Percentiles rank a stretch among this genome's conserved stretches.
Evolutionary conservation across 2,113 vertebrate genomes (phyloP).

Genomic region (Leucoraja erinaceus): DNA sequence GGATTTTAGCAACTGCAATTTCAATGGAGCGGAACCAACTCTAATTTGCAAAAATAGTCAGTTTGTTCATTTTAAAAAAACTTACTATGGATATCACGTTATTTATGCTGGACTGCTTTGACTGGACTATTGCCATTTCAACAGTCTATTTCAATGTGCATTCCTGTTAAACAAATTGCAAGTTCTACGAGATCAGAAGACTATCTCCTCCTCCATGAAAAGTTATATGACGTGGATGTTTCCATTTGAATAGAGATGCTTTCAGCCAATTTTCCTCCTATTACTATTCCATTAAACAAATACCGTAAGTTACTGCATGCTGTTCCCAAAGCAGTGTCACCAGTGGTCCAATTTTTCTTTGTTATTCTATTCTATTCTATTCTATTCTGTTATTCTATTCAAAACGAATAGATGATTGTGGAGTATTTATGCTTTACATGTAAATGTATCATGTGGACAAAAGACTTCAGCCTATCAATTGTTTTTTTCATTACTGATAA

Average conservation of each 20-base stretch:
- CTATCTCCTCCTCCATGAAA: background rate
- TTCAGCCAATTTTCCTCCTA: background rate
- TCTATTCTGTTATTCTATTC: background rate
- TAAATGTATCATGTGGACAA: no score
- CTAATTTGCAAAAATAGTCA: background rate
- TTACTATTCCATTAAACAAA: background rate
- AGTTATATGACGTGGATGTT: background rate
- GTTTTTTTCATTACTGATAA: background rate
- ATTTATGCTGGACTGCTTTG: background rate
- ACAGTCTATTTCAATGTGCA: background rate
- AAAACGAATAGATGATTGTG: no score
- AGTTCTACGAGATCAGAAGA: background rate
- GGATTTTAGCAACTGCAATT: slow-evolving; percentile 8
- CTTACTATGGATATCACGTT: background rate
- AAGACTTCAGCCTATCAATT: background rate
- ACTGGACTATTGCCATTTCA: background rate
- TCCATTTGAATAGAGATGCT: background rate
- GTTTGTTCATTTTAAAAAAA: slow-evolving; percentile 21
- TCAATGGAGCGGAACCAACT: slow-evolving; percentile 16
- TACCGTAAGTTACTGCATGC: no score
- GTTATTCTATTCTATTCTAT: no score
- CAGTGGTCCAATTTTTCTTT: background rate
- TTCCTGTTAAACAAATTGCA: background rate
- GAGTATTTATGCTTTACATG: no score
- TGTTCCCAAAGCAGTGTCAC: background rate